A percentile compares a stretch with the other conserved stretches of the same genome.
Evolutionary conservation across 1,140 invertebrate species (phyloP).

Genomic region (Fragariocoptes setiger): DNA sequence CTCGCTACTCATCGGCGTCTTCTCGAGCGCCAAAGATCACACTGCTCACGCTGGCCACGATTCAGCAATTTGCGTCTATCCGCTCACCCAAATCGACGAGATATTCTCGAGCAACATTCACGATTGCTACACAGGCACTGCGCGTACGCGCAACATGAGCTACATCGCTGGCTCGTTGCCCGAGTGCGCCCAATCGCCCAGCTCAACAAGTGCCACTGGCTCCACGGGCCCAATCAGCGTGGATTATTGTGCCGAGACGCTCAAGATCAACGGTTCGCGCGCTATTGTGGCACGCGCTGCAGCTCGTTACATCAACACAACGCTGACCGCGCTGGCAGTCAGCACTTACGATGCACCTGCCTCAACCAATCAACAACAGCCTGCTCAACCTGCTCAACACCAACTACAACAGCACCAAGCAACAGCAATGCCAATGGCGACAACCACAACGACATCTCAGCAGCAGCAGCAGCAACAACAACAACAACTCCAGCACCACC

Average conservation of each 20-base stretch:
- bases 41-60: conserved; percentile 35
- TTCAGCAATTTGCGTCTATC: conserved; percentile 35
- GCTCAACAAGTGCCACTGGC: too few species aligned
- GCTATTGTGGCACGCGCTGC: conserved; percentile 40
- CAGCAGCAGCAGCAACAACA: background rate
- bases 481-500: background rate
- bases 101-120: conserved; percentile 84
- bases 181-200: conserved; percentile 48
- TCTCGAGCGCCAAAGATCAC: conserved; percentile 46
- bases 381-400: too few species aligned
- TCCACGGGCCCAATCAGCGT: conserved; percentile 58
- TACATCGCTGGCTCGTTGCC: conserved; percentile 58
- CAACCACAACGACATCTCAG: conserved; percentile 37
- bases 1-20: conserved; percentile 39
- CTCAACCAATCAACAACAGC: background rate
- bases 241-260: conserved; percentile 59
- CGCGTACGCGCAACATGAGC: conserved; percentile 58
- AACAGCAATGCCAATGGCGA: too few species aligned
- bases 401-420: too few species aligned
- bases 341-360: background rate
- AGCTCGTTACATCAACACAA: conserved; percentile 30
- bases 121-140: conserved; percentile 78
- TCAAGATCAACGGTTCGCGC: conserved; percentile 58
- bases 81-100: conserved; percentile 48
- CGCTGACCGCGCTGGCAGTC: conserved; percentile 25